Evolutionary conservation across 2,888 invertebrate species (phyloP).

Genomic region (Bimastos eiseni): DNA sequence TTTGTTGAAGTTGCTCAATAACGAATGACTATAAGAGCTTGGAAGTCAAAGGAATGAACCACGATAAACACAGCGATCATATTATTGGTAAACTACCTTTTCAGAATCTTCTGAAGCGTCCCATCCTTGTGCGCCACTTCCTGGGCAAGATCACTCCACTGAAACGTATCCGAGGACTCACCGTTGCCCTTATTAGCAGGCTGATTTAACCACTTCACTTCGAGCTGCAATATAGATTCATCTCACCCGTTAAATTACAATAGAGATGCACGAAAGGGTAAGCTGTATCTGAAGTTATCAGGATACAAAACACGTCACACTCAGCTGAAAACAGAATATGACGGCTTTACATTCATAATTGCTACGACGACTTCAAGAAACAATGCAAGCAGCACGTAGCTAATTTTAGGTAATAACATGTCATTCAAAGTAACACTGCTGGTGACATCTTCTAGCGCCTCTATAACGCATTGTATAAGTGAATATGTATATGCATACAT

Average conservation of each 20-base stretch:
- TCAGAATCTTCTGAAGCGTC: not conserved
- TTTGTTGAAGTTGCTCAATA: not conserved
- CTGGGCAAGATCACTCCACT: not conserved
- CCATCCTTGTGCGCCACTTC: not conserved
- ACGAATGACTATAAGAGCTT: not conserved
- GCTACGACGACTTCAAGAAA: too few relatives aligned
- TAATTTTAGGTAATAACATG: too few relatives aligned
- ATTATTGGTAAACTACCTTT: not conserved
- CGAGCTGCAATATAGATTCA: not conserved
- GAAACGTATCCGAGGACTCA: not conserved
- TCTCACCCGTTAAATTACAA: not conserved
- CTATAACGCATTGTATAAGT: too few relatives aligned
- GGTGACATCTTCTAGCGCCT: too few relatives aligned
- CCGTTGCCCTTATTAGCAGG: not conserved
- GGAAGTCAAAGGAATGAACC: not conserved
- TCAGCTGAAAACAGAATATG: not conserved
- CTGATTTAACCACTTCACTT: not conserved
- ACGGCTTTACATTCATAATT: not conserved
- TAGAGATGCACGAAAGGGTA: too few relatives aligned
- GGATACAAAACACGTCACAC: not conserved
- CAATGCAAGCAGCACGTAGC: too few relatives aligned
- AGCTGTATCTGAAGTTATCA: too few relatives aligned
- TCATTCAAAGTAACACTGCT: too few relatives aligned
- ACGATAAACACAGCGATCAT: not conserved
- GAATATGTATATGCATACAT: too few relatives aligned